A percentile compares a stretch with the other conserved stretches of the same genome.
These are phyloP conservation scores for Palythoa caribaeorum DNA, from an alignment of 92 coral and sea anemone species.

Conservation along the genomic window DNA sequence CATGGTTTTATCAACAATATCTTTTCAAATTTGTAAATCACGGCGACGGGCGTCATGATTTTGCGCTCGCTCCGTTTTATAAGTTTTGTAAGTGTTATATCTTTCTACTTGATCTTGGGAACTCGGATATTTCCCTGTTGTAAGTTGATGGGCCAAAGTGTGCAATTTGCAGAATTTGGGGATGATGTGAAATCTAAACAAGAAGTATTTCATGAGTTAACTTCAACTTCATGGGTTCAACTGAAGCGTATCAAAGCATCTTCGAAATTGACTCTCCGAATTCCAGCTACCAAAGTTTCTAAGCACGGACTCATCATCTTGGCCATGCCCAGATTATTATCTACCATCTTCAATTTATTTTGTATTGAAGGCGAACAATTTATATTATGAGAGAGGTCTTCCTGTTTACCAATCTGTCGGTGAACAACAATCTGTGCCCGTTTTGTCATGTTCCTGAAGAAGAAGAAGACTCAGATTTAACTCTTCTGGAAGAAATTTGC, in stretches of 20 bases:
- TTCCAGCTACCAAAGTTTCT: slow-evolving; percentile 16
- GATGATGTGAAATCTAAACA: too few relatives aligned
- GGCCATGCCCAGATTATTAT: slow-evolving; percentile 5
- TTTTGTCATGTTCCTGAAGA: neutral
- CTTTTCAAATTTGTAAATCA: too few relatives aligned
- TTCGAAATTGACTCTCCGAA: slow-evolving; percentile 11
- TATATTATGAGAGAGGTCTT: slow-evolving; percentile 20
- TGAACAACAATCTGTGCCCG: neutral
- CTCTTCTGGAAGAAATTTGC: slow-evolving; percentile 12
- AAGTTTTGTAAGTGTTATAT: too few relatives aligned
- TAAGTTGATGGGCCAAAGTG: too few relatives aligned
- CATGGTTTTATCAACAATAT: too few relatives aligned
- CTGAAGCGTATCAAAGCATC: slow-evolving; percentile 1
- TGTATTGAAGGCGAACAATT: slow-evolving; percentile 12
- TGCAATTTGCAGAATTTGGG: too few relatives aligned
- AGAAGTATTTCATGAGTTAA: too few relatives aligned
- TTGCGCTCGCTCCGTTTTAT: too few relatives aligned
- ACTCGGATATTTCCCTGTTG: too few relatives aligned
- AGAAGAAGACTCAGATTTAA: neutral
- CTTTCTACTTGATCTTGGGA: too few relatives aligned
- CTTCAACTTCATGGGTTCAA: neutral
- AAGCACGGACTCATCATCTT: slow-evolving; percentile 19
- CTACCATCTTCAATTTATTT: neutral
- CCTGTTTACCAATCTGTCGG: slow-evolving; percentile 12
- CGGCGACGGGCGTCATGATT: too few relatives aligned